Base-by-base conservation (phyloP, 2,113 vertebrate species). In the Rhadina sibilatrix region DNA sequence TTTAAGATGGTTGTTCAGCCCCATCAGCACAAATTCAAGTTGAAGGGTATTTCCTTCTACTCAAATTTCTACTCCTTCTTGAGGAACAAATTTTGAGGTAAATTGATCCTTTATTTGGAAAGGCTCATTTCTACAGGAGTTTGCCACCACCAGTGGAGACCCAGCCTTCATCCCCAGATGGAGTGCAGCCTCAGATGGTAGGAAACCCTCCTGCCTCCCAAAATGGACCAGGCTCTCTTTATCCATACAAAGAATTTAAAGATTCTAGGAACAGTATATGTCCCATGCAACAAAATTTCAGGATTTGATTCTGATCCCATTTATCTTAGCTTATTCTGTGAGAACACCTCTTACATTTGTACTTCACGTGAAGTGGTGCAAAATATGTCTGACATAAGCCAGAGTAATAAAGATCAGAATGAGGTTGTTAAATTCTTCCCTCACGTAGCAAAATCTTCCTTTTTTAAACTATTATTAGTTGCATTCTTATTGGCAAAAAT, bases 381-480 rank as follows among this genome's bases (percentile, higher is more conserved):
- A 95, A 95, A 86, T 35, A 56, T 1, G 27, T 30, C 71, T 70
- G 64, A 83, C 5, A 23, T 17, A 66, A 80, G 35, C 23, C 42
- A 49, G 47, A 69, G 47, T 52, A 86, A 90, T 38, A 46, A 80
- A 77, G 37, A 92, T 75, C 63, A 86, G 60, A 95, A 94, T 81
- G 35, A 44, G 30, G 6, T 52, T 47, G 87, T 90, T 89, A 40
- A 46, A 74, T 80, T 81, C 47, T 94, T 93, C 35, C 18, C 27
- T 86, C 37, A 37, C 52, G 7, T 2, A 4, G 37, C 50, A 86
- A 88, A 83, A 49, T 94, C 47, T 78, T 83, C 57, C 72, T 78
- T 71, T 95, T 64, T 35, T 15, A 83, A 82, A 75, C 95, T 95
- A 93, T 95, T 97, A 87, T 95, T 97, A 86, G 84, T 87, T 81